A percentile compares a stretch with the other conserved stretches of the same genome.
phyloP scores from a whole-genome alignment of 2,113 vertebrate species.

The Engystomops pustulosus region DNA sequence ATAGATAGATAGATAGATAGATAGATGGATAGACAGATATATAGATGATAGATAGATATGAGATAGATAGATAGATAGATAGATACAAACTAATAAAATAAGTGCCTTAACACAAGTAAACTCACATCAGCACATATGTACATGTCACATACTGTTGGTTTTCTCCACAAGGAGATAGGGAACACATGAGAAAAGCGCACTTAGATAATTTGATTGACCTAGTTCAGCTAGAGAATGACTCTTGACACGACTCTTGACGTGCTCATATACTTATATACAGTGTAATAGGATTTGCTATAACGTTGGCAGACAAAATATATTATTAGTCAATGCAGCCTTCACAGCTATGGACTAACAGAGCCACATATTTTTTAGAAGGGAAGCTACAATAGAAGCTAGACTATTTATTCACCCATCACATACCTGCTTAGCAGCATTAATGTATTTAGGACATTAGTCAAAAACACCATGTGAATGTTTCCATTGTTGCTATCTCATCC shows the following conservation, averaged over 20 bases:
- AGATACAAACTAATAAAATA: too few relatives aligned
- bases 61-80: too few relatives aligned
- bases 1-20: too few relatives aligned
- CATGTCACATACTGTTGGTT: not conserved
- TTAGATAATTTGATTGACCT: conserved; percentile 8
- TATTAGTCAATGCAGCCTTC: not conserved
- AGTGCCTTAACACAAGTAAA: not conserved
- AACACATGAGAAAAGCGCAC: not conserved
- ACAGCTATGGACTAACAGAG: not conserved
- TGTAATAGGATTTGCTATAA: not conserved
- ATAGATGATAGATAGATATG: too few relatives aligned
- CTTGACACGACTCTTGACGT: not conserved
- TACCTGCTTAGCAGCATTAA: conserved; percentile 14
- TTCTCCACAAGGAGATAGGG: not conserved
- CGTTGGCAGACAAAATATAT: not conserved
- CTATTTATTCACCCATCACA: not conserved
- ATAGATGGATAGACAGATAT: too few relatives aligned
- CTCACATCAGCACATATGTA: not conserved
- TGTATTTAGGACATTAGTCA: not conserved
- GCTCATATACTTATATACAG: not conserved
- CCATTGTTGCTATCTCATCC: not conserved
- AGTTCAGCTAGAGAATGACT: not conserved
- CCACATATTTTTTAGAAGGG: not conserved
- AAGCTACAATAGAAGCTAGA: not conserved
- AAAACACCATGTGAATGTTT: not conserved